Conservation (phyloP, 2,113 vertebrate species). For the Mastomys coucha region DNA sequence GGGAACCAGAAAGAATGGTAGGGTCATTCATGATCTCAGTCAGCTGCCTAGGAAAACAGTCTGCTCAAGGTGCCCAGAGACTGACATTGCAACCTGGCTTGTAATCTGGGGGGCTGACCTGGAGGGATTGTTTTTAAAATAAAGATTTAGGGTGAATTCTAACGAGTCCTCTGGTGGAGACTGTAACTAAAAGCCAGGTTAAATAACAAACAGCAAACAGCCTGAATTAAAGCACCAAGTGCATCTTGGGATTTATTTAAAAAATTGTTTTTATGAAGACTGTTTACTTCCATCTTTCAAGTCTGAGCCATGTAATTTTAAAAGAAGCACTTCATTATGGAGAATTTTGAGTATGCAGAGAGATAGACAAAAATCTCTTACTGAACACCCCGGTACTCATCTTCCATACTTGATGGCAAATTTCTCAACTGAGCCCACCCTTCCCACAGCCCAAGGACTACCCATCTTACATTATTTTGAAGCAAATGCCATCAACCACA, state of each 20-base stretch:
- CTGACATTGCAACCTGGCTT: background rate
- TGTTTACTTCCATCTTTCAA: constrained; percentile 40
- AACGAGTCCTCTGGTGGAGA: background rate
- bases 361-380: background rate
- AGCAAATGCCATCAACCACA: constrained; percentile 49
- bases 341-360: background rate
- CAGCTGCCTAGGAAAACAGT: background rate
- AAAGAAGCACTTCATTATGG: background rate
- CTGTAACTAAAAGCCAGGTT: background rate
- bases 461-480: background rate
- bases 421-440: background rate
- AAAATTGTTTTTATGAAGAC: background rate
- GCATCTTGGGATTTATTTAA: constrained; percentile 40
- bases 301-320: background rate
- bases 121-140: constrained; percentile 19
- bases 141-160: constrained; percentile 40
- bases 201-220: background rate
- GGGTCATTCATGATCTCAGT: background rate
- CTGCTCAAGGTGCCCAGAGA: background rate
- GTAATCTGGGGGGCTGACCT: background rate
- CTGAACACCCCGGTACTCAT: background rate
- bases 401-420: fast-evolving
- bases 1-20: background rate
- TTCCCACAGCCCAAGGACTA: fast-evolving
- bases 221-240: background rate